Percentiles rank a stretch among this genome's conserved stretches.
Conservation (phyloP, 53 echinoderm and acorn worm species). For the Zoroaster sp. region DNA sequence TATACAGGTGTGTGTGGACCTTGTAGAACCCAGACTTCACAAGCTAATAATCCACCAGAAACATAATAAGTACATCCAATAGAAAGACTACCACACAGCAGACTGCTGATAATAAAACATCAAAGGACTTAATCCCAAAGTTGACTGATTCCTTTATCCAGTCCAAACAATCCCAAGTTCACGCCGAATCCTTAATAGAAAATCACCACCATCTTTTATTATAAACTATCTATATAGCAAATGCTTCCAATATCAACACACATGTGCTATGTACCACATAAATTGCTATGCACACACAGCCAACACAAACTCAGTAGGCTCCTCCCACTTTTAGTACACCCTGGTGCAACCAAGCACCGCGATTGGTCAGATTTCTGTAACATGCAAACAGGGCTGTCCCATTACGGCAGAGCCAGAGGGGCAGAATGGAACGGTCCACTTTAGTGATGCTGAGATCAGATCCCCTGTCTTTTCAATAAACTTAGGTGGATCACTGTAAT, state of each 20-base stretch:
- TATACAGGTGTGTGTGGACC: background rate
- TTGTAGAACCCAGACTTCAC: background rate
- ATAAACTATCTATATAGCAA: constrained; percentile 28
- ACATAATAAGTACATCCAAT: background rate
- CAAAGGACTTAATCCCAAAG: constrained; percentile 29
- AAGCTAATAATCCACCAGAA: background rate
- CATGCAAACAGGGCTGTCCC: constrained; percentile 47
- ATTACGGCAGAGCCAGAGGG: background rate
- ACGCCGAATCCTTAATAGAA: constrained; percentile 1
- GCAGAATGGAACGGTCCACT: constrained; percentile 32
- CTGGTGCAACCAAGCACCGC: background rate
- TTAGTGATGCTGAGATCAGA: background rate
- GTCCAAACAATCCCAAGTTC: constrained; percentile 47
- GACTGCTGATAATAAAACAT: background rate
- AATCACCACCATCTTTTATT: constrained; percentile 19
- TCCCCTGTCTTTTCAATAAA: background rate
- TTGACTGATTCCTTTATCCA: constrained; percentile 36
- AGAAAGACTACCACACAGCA: background rate
- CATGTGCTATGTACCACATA: background rate
- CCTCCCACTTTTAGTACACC: background rate
- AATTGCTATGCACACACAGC: background rate
- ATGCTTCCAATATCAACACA: background rate
- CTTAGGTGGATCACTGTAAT: constrained; percentile 18
- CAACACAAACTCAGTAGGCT: background rate
- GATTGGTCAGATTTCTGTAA: constrained; percentile 33